Percentiles rank a stretch among this genome's conserved stretches.
Evolutionary conservation across 2,888 invertebrate genomes (phyloP).

Genomic region (Drosophila subquinaria): DNA sequence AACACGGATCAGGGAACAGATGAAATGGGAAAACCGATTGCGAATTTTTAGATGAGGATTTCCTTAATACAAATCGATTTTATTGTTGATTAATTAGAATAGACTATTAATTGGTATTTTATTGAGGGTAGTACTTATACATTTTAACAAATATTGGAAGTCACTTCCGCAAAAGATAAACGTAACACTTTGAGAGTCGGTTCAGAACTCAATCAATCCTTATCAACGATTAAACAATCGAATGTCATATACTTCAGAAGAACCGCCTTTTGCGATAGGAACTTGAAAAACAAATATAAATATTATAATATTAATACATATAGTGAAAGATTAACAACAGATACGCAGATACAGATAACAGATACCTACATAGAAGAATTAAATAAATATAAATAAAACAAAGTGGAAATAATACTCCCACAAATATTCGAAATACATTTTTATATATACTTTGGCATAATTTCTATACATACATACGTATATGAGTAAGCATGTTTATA

Average conservation of each 20-base stretch:
- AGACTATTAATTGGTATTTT: background rate
- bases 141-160: background rate
- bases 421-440: slow-evolving; percentile 5
- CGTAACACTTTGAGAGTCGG: background rate
- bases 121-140: background rate
- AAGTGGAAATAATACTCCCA: slow-evolving; percentile 12
- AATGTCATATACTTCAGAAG: slow-evolving; percentile 17
- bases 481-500: slow-evolving; percentile 4
- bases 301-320: slow-evolving; percentile 5
- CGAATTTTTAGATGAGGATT: background rate
- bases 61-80: background rate
- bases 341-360: background rate
- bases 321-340: background rate
- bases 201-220: slow-evolving; percentile 21
- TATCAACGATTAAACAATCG: slow-evolving; percentile 47
- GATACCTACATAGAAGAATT: background rate
- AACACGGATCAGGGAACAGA: slow-evolving; percentile 1
- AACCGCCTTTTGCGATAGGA: slow-evolving; percentile 17
- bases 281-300: slow-evolving; percentile 2
- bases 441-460: slow-evolving; percentile 24
- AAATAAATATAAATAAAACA: background rate
- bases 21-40: background rate
- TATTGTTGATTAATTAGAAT: no score
- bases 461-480: background rate
- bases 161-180: slow-evolving; percentile 56